Percentiles rank a stretch among this genome's conserved stretches.
Conservation (phyloP, 2,113 vertebrate genomes). For the Lophotis ruficrista region DNA sequence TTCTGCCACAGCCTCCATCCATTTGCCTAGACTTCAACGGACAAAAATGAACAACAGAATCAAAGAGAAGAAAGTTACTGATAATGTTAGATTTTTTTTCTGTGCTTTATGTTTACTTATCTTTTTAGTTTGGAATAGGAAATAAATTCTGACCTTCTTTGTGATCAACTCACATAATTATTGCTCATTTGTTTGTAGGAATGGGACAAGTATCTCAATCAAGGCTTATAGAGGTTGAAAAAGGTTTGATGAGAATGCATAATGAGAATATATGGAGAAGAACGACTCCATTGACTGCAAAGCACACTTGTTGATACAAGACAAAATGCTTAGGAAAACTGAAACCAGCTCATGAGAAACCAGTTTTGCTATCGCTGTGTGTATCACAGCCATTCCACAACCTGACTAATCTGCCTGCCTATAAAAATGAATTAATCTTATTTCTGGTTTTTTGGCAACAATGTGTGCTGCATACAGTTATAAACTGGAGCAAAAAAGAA, state of each 20-base stretch:
- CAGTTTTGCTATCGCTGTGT: background rate
- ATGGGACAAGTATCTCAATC: background rate
- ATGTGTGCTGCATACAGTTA: background rate
- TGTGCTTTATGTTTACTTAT: background rate
- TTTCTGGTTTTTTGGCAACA: background rate
- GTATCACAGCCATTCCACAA: background rate
- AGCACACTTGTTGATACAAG: background rate
- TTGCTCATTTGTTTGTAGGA: background rate
- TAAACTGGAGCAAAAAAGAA: background rate
- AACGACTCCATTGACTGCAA: background rate
- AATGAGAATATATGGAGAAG: background rate
- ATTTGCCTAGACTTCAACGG: background rate
- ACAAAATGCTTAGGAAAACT: background rate
- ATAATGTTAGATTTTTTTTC: background rate
- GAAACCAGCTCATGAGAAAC: background rate
- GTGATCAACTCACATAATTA: background rate
- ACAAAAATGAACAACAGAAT: background rate
- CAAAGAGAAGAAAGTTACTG: background rate
- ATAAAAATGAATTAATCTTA: background rate
- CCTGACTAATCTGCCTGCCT: background rate
- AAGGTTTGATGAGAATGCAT: background rate
- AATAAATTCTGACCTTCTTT: background rate
- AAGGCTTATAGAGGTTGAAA: background rate
- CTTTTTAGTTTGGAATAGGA: background rate
- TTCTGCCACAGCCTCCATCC: background rate